Evolutionary conservation across 1,140 invertebrate genomes (phyloP).

Genomic region (Neoseiulus cucumeris): DNA sequence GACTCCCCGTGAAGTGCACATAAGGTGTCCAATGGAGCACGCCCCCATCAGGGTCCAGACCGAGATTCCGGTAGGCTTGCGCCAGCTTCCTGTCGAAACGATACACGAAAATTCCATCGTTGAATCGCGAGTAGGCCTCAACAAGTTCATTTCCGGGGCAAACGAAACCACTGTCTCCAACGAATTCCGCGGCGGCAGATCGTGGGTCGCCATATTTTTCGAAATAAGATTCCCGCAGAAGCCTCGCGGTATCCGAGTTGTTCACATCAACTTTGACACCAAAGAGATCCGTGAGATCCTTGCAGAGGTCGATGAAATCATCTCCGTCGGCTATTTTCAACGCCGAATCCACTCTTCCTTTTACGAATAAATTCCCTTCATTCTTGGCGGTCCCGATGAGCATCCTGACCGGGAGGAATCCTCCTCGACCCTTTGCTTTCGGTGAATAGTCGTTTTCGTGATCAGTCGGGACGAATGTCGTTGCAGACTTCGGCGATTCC

Average conservation of each 20-base stretch:
- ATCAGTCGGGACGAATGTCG: not conserved
- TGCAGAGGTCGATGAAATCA: not conserved
- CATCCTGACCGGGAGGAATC: not conserved
- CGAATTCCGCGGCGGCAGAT: not conserved
- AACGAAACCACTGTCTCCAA: not conserved
- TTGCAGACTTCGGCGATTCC: not conserved
- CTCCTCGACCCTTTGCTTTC: not conserved
- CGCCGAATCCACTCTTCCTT: not conserved
- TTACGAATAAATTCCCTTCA: not conserved
- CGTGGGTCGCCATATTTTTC: not conserved
- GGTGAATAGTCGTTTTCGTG: not conserved
- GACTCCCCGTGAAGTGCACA: not conserved
- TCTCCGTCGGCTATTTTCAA: not conserved
- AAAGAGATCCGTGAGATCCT: not conserved
- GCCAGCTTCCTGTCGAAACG: not conserved
- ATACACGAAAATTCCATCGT: not conserved
- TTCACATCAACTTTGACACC: not conserved
- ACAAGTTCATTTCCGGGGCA: not conserved
- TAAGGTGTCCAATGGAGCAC: not conserved
- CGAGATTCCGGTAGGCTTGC: not conserved
- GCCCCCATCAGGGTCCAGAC: not conserved
- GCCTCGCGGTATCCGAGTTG: not conserved
- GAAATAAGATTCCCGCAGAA: not conserved
- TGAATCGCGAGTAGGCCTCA: not conserved
- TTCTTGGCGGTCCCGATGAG: not conserved